Evolutionary conservation across 2,888 invertebrate genomes (phyloP), one percentile per base, ranked within the genome.

Genomic region (Melipona beecheii): DNA sequence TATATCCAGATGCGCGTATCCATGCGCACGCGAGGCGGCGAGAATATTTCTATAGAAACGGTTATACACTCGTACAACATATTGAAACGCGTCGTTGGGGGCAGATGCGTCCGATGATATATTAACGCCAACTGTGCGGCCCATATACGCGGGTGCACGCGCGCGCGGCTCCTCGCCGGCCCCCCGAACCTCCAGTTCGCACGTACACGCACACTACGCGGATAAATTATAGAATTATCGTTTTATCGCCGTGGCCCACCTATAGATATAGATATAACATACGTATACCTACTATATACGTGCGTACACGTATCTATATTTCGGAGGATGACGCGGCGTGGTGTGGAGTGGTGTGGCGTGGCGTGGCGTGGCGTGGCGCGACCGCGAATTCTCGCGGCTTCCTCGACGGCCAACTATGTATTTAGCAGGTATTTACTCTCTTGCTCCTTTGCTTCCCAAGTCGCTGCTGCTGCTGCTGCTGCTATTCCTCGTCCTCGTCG

Each of bases 201-300:
- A 56, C 83, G 70, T 74, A 58, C 84, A 76, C 78, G 78, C 81
- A 74, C 24, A 79, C 84, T 77, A 75, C 86, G 82, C 91, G 93
- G 93, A 94, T 94, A 94, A 94, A 94, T 94, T 93, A 93, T 93
- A 93, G 92, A 93, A 94, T 94, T 94, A 94, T 93, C 93, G 93
- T 94, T 94, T 94, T 94, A 94, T 93, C 93, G 92, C 89, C 87
- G 76, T 70, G 49, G 74, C 86, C 78, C 86, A 84, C 81, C 73
- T 83, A 87, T 84, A 85, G 78, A 88, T 84, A 84, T 73, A 79
- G 0, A 36, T 2, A 9, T 36, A 21, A 27, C 27, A 1, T 27
- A 27, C 27, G 4, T 36, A 21, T 80, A 77, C 78, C 86, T 82
- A 84, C 81, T 87, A 6, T n/a, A n/a, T n/a, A n/a, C n/a, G n/a